Conservation (phyloP, 2,888 invertebrate genomes). For the Liodrosophila aerea region DNA sequence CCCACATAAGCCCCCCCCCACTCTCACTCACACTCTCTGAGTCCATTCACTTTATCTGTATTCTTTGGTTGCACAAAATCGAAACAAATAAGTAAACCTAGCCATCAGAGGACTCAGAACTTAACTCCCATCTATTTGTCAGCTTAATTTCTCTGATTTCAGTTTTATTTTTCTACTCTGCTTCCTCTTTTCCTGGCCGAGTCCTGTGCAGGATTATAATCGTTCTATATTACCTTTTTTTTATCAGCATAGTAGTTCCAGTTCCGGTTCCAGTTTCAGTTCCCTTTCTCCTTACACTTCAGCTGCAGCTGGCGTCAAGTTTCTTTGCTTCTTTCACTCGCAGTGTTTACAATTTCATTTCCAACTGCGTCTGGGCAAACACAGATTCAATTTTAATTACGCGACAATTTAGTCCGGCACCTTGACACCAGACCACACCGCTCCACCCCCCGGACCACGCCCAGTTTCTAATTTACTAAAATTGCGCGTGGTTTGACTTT, state of each 20-base stretch:
- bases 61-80: slow-evolving; percentile 34
- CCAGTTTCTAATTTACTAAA: slow-evolving; percentile 43
- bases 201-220: slow-evolving; percentile 1
- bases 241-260: no score
- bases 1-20: neutral
- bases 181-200: neutral
- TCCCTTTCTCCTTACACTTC: no score
- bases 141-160: slow-evolving; percentile 21
- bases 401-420: slow-evolving; percentile 24
- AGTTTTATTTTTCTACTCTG: neutral
- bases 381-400: slow-evolving; percentile 54
- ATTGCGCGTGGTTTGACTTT: slow-evolving; percentile 40
- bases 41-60: neutral
- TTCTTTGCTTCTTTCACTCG: no score
- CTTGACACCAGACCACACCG: neutral
- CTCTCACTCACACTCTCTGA: neutral
- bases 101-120: slow-evolving; percentile 26
- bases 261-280: neutral
- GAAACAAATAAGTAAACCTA: slow-evolving; percentile 42
- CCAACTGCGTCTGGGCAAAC: neutral
- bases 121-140: slow-evolving; percentile 22
- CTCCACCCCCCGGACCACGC: slow-evolving; percentile 4
- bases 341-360: neutral
- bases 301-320: no score
- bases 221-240: no score